Evolutionary conservation across 2,888 invertebrate genomes (phyloP), one percentile per base, ranked within the genome.

Genomic region (Herminia tarsipennalis): DNA sequence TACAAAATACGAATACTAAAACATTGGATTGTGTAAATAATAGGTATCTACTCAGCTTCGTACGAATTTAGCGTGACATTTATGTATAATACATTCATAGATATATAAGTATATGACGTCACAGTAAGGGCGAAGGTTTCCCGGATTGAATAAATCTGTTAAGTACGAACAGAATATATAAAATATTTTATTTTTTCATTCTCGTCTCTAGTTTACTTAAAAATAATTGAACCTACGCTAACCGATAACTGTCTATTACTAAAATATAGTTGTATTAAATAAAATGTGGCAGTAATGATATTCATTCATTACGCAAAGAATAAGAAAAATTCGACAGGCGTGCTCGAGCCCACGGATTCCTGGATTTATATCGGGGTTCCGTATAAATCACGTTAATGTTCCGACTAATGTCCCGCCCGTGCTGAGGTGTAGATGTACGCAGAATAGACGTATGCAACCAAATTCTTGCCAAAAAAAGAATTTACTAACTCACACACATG

Each of bases 321-420:
- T 63, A 59, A 68, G 72, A 78, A 77, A 76, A 78, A 78, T 73
- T 78, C 71, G 73, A 73, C 72, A 80, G 68, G 73, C 78, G 73
- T 79, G 75, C 73, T 76, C 63, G 46, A 59, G 66, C 61, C 60
- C 70, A 63, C 64, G 70, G 73, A 76, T 76, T 71, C 67, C 52
- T 70, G 76, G 79, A 83, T 86, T 83, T 85, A 83, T 83, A 73
- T 73, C 69, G 66, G 73, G 72, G 75, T 72, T 70, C 68, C 44
- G 60, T 68, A 79, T 85, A 86, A 85, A 86, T 86, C 85, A 83
- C 82, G 74, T 78, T 85, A 85, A 86, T 85, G 84, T 81, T 63
- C 80, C 78, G 78, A 64, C 73, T 83, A 82, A 83, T 83, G 81
- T 80, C 70, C 54, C 62, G 66, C 61, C 50, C 49, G 49, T 41